Evolutionary conservation across 2,797 vertebrate genomes (phyloP).

Genomic region (Melopsittacus undulatus): DNA sequence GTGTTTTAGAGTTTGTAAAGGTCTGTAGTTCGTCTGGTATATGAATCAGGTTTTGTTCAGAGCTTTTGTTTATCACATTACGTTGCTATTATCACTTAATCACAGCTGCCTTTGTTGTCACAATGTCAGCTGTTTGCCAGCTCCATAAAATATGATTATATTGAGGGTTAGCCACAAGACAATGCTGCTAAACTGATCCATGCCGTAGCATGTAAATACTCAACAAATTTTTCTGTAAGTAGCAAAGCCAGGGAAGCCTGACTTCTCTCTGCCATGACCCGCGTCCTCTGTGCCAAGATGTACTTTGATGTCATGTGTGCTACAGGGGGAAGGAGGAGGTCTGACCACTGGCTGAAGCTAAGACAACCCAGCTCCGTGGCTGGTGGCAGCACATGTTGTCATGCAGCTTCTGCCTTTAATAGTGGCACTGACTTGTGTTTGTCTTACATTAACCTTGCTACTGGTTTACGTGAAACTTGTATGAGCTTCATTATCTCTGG

Average conservation of each 20-base stretch:
- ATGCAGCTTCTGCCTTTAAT: background rate
- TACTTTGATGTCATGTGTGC: accelerated
- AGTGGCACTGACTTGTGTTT: background rate
- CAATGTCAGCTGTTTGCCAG: background rate
- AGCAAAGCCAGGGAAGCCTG: background rate
- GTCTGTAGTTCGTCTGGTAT: background rate
- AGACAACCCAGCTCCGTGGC: accelerated
- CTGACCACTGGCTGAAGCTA: background rate
- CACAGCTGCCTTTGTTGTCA: background rate
- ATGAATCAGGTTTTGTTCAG: background rate
- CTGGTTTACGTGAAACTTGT: accelerated
- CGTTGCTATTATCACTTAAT: background rate
- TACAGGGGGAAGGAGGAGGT: background rate
- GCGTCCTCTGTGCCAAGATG: background rate
- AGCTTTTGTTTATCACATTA: background rate
- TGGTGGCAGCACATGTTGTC: background rate
- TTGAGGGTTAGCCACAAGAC: background rate
- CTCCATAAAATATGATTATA: accelerated
- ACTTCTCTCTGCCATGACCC: background rate
- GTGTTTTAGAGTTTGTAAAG: background rate
- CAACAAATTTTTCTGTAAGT: background rate
- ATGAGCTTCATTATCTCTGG: background rate
- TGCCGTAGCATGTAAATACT: accelerated
- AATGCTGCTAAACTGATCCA: background rate
- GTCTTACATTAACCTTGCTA: background rate